A percentile compares a stretch with the other conserved stretches of the same genome.
Evolutionary conservation across 2,113 vertebrate species (phyloP).

Genomic region (Ammodytes dubius): DNA sequence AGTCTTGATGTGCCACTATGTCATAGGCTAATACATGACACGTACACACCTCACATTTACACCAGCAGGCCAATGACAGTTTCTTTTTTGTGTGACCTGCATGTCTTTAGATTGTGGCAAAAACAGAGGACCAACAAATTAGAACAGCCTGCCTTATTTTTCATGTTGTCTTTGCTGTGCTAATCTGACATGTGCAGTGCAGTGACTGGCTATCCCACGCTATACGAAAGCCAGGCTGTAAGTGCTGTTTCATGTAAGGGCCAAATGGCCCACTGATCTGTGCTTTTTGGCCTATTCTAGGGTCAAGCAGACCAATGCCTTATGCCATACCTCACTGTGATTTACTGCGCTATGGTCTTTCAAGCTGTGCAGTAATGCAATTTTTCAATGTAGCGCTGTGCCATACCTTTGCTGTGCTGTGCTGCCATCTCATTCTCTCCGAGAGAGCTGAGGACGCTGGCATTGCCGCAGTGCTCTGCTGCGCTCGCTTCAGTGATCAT

Average conservation of each 20-base stretch:
- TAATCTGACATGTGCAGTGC: constrained; percentile 13
- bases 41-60: background rate
- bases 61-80: background rate
- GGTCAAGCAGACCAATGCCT: constrained; percentile 2
- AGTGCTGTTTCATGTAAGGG: constrained; percentile 4
- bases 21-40: background rate
- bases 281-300: constrained; percentile 13
- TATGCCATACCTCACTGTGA: background rate
- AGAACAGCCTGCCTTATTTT: background rate
- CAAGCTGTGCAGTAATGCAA: constrained; percentile 34
- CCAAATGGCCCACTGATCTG: background rate
- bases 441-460: constrained; percentile 7
- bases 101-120: background rate
- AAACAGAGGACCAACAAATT: background rate
- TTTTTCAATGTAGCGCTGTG: constrained; percentile 21
- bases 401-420: constrained; percentile 25
- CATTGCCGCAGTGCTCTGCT: constrained; percentile 47
- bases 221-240: background rate
- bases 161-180: background rate
- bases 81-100: background rate
- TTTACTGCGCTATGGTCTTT: constrained; percentile 18
- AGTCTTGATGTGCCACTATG: background rate
- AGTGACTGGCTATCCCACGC: background rate
- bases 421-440: constrained; percentile 1
- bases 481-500: constrained; percentile 42